A percentile compares a stretch with the other conserved stretches of the same genome.
Conservation (phyloP, 2,888 invertebrate genomes). For the Tiphia femorata region DNA sequence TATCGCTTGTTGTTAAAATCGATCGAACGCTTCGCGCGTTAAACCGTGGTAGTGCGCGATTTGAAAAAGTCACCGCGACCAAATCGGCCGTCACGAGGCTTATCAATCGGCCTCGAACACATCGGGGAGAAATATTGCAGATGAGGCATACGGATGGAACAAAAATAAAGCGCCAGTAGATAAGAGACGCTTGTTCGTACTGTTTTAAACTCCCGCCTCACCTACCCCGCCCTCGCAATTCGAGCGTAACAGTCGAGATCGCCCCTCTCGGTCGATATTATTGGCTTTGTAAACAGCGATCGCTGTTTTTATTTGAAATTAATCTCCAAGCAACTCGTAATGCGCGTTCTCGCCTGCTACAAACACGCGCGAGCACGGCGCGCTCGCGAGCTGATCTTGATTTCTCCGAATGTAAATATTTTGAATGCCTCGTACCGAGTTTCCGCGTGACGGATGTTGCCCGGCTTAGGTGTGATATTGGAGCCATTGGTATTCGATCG, state of each 20-base stretch:
- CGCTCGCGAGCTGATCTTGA: background rate
- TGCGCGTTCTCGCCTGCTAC: background rate
- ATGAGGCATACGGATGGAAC: slow-evolving; percentile 31
- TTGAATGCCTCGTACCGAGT: too few species aligned
- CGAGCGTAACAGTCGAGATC: too few species aligned
- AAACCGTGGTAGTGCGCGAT: too few species aligned
- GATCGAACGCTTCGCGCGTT: too few species aligned
- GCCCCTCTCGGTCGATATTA: background rate
- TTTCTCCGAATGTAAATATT: background rate
- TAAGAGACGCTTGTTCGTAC: slow-evolving; percentile 25
- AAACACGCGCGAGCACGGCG: background rate
- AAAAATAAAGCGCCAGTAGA: slow-evolving; percentile 33
- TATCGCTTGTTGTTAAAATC: too few species aligned
- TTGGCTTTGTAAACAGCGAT: background rate
- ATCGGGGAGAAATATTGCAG: slow-evolving; percentile 32
- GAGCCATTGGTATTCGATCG: too few species aligned
- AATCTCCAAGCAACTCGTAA: background rate
- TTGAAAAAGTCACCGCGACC: too few species aligned
- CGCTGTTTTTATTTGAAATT: too few species aligned
- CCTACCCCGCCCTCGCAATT: too few species aligned
- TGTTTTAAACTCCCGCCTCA: slow-evolving; percentile 26
- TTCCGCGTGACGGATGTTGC: too few species aligned
- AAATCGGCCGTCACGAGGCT: background rate
- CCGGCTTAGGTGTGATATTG: too few species aligned
- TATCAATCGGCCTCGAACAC: slow-evolving; percentile 36